phyloP scores from a whole-genome alignment of 2,797 vertebrate species.

The Melanotaenia parkinsoni region DNA sequence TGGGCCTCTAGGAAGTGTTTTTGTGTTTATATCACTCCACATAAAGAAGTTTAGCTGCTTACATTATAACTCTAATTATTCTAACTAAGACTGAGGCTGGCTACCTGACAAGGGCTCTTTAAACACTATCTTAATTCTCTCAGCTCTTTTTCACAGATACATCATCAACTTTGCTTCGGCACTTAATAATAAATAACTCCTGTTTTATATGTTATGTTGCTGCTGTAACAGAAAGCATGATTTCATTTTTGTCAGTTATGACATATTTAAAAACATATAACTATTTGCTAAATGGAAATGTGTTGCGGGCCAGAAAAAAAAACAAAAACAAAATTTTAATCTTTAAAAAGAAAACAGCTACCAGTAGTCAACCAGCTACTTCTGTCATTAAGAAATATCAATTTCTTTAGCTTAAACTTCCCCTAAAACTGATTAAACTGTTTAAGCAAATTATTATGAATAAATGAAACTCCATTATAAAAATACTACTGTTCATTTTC shows the following conservation, averaged over 20 bases:
- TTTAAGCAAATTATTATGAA: no score
- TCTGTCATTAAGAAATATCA: neutral
- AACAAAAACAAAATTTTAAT: neutral
- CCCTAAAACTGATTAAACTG: neutral
- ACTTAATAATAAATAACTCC: slow-evolving; percentile 4
- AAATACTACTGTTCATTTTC: neutral
- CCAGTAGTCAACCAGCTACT: neutral
- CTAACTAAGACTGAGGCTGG: slow-evolving; percentile 33
- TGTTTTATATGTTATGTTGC: slow-evolving; percentile 8
- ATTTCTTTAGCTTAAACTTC: neutral
- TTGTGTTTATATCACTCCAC: slow-evolving; percentile 38
- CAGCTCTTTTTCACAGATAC: slow-evolving; percentile 20
- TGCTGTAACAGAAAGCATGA: slow-evolving; percentile 1
- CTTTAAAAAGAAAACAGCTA: neutral
- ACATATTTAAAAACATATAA: neutral
- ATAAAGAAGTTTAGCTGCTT: slow-evolving; percentile 44
- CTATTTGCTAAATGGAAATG: neutral
- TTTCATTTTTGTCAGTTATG: neutral
- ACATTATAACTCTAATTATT: slow-evolving; percentile 35
- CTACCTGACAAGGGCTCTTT: slow-evolving; percentile 23
- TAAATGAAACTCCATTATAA: neutral
- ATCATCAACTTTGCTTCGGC: slow-evolving; percentile 7
- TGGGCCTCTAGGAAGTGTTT: slow-evolving; percentile 11
- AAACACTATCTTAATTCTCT: slow-evolving; percentile 15
- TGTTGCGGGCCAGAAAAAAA: neutral